Evolutionary conservation across 2,888 invertebrate species (phyloP).

Genomic region (Meiosimyza decipiens): DNA sequence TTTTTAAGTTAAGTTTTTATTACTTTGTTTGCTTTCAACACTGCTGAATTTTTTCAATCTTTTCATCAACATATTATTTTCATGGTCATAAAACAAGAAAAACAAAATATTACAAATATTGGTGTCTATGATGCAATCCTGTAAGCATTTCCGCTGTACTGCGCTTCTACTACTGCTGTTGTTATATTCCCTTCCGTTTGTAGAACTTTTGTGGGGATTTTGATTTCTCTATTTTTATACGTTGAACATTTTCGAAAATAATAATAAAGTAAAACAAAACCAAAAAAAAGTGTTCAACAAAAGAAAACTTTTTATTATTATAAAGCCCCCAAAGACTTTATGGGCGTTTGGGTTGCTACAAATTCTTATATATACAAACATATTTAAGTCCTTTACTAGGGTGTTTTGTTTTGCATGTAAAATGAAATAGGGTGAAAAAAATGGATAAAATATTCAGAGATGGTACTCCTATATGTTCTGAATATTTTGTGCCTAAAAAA

Average conservation of each 20-base stretch:
- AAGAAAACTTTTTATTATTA: no score
- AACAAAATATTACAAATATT: background rate
- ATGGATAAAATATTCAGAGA: no score
- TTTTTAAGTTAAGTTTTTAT: background rate
- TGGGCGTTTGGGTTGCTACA: no score
- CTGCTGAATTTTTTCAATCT: background rate
- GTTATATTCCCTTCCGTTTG: slow-evolving; percentile 22
- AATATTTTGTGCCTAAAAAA: no score
- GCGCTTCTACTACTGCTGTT: background rate
- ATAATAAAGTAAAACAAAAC: slow-evolving; percentile 13
- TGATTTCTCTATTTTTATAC: background rate
- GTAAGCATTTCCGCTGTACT: slow-evolving; percentile 18
- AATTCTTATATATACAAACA: no score
- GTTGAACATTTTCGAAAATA: background rate
- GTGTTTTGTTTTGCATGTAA: no score
- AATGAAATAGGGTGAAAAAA: no score
- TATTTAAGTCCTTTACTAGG: no score
- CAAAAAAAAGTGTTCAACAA: background rate
- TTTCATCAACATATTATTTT: background rate
- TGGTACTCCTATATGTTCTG: no score
- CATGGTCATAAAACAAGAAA: background rate
- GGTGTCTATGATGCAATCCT: slow-evolving; percentile 15
- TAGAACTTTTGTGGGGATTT: slow-evolving; percentile 10
- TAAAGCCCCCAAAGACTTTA: no score
- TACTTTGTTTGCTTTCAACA: background rate